Conservation (phyloP, 2,888 invertebrate species). For the Dasypogon diadema region DNA sequence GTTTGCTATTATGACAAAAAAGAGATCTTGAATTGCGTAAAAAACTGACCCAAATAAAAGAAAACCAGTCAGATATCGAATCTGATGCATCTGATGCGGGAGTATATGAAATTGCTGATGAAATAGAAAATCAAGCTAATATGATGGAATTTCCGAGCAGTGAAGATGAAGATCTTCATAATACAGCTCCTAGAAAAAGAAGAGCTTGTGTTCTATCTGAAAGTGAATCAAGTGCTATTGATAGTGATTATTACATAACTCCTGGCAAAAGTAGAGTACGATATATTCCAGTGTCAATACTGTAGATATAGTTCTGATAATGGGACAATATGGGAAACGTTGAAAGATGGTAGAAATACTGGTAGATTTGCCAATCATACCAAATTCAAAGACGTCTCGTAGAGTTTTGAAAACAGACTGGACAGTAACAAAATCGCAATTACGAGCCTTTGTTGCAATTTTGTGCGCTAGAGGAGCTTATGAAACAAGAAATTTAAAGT, state of each 20-base stretch:
- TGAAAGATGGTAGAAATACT: neutral
- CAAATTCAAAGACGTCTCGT: neutral
- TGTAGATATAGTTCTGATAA: neutral
- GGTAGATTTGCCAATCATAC: neutral
- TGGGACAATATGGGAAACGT: neutral
- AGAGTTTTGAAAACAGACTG: neutral
- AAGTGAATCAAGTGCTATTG: conserved; percentile 16
- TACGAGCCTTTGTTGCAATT: neutral
- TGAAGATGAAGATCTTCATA: conserved; percentile 36
- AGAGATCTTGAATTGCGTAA: conserved; percentile 26
- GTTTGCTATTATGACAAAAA: conserved; percentile 5
- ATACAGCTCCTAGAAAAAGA: conserved; percentile 37
- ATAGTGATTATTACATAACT: conserved; percentile 7
- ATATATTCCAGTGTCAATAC: conserved; percentile 11
- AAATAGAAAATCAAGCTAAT: conserved; percentile 36
- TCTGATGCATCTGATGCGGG: conserved; percentile 5
- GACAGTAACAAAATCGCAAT: neutral
- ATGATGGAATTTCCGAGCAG: conserved; percentile 41
- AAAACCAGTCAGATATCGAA: conserved; percentile 10
- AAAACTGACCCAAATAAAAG: conserved; percentile 22
- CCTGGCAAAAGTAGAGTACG: conserved; percentile 5
- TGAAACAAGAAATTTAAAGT: neutral
- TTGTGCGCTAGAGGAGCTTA: conserved; percentile 7
- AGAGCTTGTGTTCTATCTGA: conserved; percentile 26
- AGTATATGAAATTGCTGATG: conserved; percentile 23